Percentiles rank a stretch among this genome's conserved stretches.
These are phyloP conservation scores for Drosophila nigricruria DNA, from an alignment of 2,888 invertebrate genomes.

Conservation along the genomic window DNA sequence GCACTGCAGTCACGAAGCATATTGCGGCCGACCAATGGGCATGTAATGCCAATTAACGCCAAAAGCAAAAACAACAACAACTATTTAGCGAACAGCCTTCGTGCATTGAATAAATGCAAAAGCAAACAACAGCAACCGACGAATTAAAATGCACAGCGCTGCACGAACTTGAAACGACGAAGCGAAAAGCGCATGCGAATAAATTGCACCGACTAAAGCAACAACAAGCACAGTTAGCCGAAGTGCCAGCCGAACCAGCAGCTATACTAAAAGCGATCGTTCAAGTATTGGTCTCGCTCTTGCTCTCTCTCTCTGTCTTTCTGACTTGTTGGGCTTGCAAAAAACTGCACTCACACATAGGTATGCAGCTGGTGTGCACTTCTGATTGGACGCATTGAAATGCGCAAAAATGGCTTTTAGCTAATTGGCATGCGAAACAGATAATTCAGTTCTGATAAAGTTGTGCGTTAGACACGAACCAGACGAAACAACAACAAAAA, in stretches of 20 bases:
- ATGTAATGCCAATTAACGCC: slow-evolving; percentile 10
- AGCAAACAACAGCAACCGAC: slow-evolving; percentile 40
- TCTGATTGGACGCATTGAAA: slow-evolving; percentile 61
- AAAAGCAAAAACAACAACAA: slow-evolving; percentile 15
- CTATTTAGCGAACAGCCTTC: slow-evolving; percentile 40
- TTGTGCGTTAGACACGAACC: slow-evolving; percentile 35
- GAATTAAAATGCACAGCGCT: slow-evolving; percentile 67
- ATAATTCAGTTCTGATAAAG: slow-evolving; percentile 16
- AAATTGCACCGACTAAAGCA: slow-evolving; percentile 56
- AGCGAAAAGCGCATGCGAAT: slow-evolving; percentile 68
- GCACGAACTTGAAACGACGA: slow-evolving; percentile 60
- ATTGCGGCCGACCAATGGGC: slow-evolving; percentile 12
- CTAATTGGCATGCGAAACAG: slow-evolving; percentile 41
- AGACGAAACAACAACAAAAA: slow-evolving; percentile 27
- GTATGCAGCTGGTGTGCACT: slow-evolving; percentile 29
- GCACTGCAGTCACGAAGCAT: slow-evolving; percentile 2
- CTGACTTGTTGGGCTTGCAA: neutral
- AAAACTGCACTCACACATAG: slow-evolving; percentile 9
- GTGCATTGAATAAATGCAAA: slow-evolving; percentile 40
- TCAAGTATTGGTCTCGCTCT: slow-evolving; percentile 4
- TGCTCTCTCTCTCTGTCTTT: no score
- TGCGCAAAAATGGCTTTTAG: slow-evolving; percentile 67
- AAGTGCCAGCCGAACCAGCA: slow-evolving; percentile 26
- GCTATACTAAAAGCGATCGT: slow-evolving; percentile 27
- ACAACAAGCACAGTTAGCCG: slow-evolving; percentile 24